These are phyloP conservation scores for Cryptoblepharus egeriae DNA, from an alignment of 2,797 vertebrate genomes.

Conservation along the genomic window DNA sequence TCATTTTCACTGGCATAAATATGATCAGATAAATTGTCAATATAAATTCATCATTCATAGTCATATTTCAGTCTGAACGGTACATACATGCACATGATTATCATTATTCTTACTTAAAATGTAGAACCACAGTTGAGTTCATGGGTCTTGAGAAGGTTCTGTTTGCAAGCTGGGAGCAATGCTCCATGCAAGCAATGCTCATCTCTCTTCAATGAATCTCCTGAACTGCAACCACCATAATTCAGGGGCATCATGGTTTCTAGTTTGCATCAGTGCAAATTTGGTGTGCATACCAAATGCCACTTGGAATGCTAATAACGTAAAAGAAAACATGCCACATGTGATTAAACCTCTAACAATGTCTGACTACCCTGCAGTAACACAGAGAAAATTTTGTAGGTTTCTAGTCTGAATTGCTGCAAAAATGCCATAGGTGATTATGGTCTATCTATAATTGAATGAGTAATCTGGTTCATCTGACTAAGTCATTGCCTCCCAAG, in stretches of 20 bases:
- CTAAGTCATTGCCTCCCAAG: conserved; percentile 32
- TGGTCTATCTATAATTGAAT: conserved; percentile 21
- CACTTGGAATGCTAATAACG: background rate
- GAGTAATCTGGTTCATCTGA: conserved; percentile 41
- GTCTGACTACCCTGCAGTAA: background rate
- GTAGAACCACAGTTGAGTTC: background rate
- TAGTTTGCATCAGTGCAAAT: background rate
- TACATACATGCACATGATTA: too few species aligned
- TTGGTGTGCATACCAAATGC: background rate
- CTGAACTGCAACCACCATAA: background rate
- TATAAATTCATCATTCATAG: too few species aligned
- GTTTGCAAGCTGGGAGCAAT: background rate
- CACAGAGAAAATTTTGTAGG: conserved; percentile 8
- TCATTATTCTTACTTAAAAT: background rate
- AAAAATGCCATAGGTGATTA: conserved; percentile 25
- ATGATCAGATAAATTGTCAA: background rate
- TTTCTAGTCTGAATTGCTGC: conserved; percentile 24
- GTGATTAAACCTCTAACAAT: conserved; percentile 5
- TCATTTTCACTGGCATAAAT: background rate
- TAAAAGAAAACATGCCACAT: conserved; percentile 1
- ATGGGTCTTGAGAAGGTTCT: background rate
- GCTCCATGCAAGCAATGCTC: background rate
- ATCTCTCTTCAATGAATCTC: background rate
- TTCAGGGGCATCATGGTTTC: background rate
- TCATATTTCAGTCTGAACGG: background rate